Percentiles rank a stretch among this genome's conserved stretches.
Conservation (phyloP, 2,797 vertebrate species). For the Pseudopleuronectes americanus region DNA sequence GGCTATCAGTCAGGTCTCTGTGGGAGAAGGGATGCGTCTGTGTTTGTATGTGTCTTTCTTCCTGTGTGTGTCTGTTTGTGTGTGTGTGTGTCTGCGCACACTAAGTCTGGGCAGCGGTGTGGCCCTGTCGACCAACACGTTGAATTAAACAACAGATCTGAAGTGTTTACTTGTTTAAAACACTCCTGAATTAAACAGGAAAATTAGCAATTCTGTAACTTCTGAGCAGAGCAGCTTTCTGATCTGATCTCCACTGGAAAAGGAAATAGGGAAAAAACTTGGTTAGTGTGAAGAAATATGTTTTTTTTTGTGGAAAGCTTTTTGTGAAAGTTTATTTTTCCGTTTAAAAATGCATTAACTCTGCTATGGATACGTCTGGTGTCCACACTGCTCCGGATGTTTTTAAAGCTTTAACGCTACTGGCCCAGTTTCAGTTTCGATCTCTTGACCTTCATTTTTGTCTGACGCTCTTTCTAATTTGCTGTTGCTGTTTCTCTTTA, state of each 20-base stretch:
- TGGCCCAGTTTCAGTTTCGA: too few relatives aligned
- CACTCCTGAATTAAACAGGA: not conserved
- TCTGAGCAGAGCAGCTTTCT: not conserved
- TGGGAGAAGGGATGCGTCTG: conserved; percentile 69
- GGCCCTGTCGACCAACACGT: not conserved
- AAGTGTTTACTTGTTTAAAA: not conserved
- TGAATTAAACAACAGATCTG: not conserved
- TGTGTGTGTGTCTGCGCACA: conserved; percentile 5
- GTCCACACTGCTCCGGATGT: too few relatives aligned
- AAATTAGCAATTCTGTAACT: not conserved
- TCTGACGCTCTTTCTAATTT: too few relatives aligned
- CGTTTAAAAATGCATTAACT: too few relatives aligned
- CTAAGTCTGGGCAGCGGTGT: not conserved
- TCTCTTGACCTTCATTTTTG: too few relatives aligned
- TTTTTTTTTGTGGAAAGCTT: not conserved
- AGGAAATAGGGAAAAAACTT: too few relatives aligned
- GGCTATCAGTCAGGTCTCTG: conserved; percentile 75
- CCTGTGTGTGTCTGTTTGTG: not conserved
- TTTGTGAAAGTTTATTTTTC: too few relatives aligned
- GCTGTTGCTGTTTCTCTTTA: too few relatives aligned
- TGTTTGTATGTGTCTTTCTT: conserved; percentile 38
- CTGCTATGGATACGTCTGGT: too few relatives aligned
- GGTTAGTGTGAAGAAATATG: too few relatives aligned
- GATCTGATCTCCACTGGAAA: too few relatives aligned
- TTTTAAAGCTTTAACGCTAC: too few relatives aligned